Evolutionary conservation across 2,113 vertebrate genomes (phyloP).

Genomic region (Rana temporaria): DNA sequence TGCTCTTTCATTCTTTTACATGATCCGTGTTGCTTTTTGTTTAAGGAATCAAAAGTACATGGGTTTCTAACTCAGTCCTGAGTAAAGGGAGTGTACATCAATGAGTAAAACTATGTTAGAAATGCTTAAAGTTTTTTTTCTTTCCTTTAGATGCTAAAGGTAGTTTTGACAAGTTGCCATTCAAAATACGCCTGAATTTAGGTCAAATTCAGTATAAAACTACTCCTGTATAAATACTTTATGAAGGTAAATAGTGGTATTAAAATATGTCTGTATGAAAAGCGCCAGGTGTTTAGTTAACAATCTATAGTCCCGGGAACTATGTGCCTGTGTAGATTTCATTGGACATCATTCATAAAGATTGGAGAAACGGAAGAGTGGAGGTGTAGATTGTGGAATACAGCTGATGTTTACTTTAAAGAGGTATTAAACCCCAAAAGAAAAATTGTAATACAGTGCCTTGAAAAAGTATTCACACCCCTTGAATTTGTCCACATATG

Average conservation of each 20-base stretch:
- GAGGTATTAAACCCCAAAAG: too few species aligned
- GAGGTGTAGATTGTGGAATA: too few species aligned
- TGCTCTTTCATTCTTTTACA: neutral
- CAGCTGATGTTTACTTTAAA: too few species aligned
- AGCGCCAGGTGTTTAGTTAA: neutral
- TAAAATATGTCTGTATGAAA: slow-evolving; percentile 8
- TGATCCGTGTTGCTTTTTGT: slow-evolving; percentile 8
- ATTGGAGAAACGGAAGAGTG: too few species aligned
- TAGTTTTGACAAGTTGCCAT: slow-evolving; percentile 39
- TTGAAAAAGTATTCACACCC: too few species aligned
- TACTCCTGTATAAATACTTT: neutral
- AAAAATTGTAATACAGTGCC: too few species aligned
- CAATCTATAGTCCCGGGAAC: too few species aligned
- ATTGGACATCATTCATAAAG: too few species aligned
- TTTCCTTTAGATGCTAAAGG: slow-evolving; percentile 4
- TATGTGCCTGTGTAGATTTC: too few species aligned
- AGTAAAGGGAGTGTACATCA: neutral
- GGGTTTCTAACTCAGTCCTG: neutral
- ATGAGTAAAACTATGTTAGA: slow-evolving; percentile 28
- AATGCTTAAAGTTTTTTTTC: slow-evolving; percentile 26
- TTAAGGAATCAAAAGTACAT: slow-evolving; percentile 2
- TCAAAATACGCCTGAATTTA: slow-evolving; percentile 22
- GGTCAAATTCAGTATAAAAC: slow-evolving; percentile 33
- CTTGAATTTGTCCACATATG: too few species aligned
- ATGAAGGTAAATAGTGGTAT: slow-evolving; percentile 23